These are phyloP conservation scores for Tetramorium simillimum DNA, from an alignment of 1,140 invertebrate species.

Conservation along the genomic window DNA sequence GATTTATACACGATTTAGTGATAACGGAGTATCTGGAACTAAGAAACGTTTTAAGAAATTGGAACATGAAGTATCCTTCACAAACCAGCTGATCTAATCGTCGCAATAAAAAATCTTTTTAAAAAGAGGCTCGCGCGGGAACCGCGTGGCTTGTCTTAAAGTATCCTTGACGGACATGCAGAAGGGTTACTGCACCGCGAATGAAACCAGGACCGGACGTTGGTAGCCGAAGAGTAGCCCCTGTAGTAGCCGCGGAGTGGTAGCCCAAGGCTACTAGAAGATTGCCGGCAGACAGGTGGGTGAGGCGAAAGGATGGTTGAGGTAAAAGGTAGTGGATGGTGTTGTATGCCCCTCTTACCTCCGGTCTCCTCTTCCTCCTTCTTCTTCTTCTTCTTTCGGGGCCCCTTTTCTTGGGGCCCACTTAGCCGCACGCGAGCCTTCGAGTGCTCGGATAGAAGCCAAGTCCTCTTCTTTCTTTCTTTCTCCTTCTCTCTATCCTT, in stretches of 20 bases:
- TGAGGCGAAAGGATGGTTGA: slow-evolving; percentile 78
- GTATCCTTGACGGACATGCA: slow-evolving; percentile 67
- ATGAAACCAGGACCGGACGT: slow-evolving; percentile 78
- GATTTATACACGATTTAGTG: neutral
- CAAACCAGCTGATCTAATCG: slow-evolving; percentile 4
- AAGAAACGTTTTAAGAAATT: neutral
- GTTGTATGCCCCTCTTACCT: slow-evolving; percentile 65
- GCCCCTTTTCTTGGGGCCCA: slow-evolving; percentile 75
- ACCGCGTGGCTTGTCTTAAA: slow-evolving; percentile 30
- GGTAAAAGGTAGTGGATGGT: slow-evolving; percentile 63
- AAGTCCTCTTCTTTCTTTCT: slow-evolving; percentile 8
- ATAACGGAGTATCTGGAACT: neutral
- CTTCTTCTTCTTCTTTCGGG: slow-evolving; percentile 74
- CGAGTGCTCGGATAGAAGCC: slow-evolving; percentile 72
- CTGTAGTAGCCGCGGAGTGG: slow-evolving; percentile 84
- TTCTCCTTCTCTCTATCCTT: slow-evolving; percentile 5
- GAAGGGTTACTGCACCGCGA: slow-evolving; percentile 70
- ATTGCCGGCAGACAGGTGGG: slow-evolving; percentile 86
- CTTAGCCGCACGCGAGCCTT: slow-evolving; percentile 84
- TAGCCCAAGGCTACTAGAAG: slow-evolving; percentile 86
- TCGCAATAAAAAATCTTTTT: neutral
- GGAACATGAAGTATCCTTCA: neutral
- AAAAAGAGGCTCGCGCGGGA: slow-evolving; percentile 30
- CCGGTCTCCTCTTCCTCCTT: slow-evolving; percentile 53
- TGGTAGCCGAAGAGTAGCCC: slow-evolving; percentile 85